Percentiles rank a stretch among this genome's conserved stretches.
These are phyloP conservation scores for Melanotaenia duboulayi DNA, from an alignment of 2,113 vertebrate species.

Conservation along the genomic window DNA sequence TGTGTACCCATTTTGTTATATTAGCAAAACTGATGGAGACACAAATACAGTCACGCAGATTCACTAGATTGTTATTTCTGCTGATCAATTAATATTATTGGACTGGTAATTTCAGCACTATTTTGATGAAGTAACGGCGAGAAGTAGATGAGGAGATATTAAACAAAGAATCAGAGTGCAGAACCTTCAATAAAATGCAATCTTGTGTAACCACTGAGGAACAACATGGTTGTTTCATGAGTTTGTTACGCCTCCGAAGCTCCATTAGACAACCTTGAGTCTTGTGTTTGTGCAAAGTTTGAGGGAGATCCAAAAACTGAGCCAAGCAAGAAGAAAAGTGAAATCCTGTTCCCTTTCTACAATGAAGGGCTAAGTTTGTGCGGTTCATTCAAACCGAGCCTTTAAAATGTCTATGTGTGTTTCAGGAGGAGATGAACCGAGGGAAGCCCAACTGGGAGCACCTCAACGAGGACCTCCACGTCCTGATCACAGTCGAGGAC, in stretches of 20 bases:
- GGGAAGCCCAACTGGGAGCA: slow-evolving; percentile 98
- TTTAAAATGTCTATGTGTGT: slow-evolving; percentile 41
- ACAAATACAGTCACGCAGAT: background rate
- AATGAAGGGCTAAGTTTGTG: slow-evolving; percentile 13
- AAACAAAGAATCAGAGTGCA: slow-evolving; percentile 13
- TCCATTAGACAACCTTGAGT: slow-evolving; percentile 52
- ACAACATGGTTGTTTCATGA: slow-evolving; percentile 31
- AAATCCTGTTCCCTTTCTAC: slow-evolving; percentile 45
- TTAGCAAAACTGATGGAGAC: background rate
- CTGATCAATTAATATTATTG: background rate
- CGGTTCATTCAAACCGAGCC: slow-evolving; percentile 43
- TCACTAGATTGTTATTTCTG: background rate
- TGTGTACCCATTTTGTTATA: background rate
- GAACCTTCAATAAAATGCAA: slow-evolving; percentile 22
- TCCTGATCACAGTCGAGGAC: slow-evolving; percentile 97
- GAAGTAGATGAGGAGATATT: background rate
- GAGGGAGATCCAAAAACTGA: slow-evolving; percentile 36
- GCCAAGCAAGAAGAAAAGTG: slow-evolving; percentile 56
- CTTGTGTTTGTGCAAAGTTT: slow-evolving; percentile 33
- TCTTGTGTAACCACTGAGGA: slow-evolving; percentile 34
- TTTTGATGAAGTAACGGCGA: background rate
- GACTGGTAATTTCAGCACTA: background rate
- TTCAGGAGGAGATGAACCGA: slow-evolving; percentile 95
- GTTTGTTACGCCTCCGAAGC: slow-evolving; percentile 26
- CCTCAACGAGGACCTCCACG: slow-evolving; percentile 96